Evolutionary conservation across 2,888 invertebrate species (phyloP).

Genomic region (Hofmannophila pseudospretella): DNA sequence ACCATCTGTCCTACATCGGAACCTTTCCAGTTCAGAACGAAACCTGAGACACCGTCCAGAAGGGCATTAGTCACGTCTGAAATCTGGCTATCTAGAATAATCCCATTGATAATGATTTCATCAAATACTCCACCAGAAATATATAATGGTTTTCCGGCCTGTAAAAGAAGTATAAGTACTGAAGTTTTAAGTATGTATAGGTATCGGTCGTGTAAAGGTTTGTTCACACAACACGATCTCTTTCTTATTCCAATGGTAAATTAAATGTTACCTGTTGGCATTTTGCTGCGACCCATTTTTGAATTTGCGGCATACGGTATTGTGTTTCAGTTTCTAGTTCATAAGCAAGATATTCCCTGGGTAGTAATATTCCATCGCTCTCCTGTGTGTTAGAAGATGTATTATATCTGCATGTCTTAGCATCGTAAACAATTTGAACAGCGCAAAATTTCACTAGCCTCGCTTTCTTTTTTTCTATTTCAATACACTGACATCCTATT

Average conservation of each 20-base stretch:
- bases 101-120: conserved; percentile 26
- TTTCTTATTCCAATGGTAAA: background rate
- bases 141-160: conserved; percentile 55
- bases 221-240: background rate
- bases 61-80: conserved; percentile 48
- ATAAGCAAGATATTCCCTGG: conserved; percentile 48
- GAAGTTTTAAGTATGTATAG: background rate
- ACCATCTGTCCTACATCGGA: conserved; percentile 24
- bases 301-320: conserved; percentile 39
- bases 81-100: conserved; percentile 30
- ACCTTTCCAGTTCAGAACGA: conserved; percentile 37
- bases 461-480: too few species aligned
- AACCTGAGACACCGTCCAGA: conserved; percentile 51
- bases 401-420: background rate
- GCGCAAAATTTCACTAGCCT: too few species aligned
- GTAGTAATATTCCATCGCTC: conserved; percentile 47
- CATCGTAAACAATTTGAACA: too few species aligned
- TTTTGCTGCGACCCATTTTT: conserved; percentile 50
- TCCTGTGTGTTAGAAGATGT: conserved; percentile 29
- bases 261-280: conserved; percentile 42
- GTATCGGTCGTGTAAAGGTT: background rate
- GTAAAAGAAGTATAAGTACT: conserved; percentile 8
- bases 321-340: conserved; percentile 33
- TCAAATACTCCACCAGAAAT: conserved; percentile 48
- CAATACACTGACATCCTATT: too few species aligned